Conservation (phyloP, 2,113 vertebrate genomes). For the Neolamprologus sp. region DNA sequence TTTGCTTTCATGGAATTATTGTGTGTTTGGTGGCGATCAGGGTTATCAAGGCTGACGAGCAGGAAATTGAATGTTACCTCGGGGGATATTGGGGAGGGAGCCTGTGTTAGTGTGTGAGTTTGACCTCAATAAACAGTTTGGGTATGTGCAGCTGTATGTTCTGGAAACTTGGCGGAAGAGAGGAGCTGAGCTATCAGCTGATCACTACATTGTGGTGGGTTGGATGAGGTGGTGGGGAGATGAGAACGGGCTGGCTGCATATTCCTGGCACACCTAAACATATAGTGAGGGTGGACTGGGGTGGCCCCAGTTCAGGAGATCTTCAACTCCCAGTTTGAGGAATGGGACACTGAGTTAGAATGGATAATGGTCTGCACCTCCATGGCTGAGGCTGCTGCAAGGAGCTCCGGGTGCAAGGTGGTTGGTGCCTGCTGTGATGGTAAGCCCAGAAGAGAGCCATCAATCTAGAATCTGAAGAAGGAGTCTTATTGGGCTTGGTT, state of each 20-base stretch:
- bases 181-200: neutral
- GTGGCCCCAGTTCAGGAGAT: neutral
- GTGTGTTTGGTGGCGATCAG: neutral
- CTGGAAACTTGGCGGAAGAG: neutral
- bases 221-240: neutral
- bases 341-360: neutral
- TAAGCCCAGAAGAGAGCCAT: neutral
- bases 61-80: neutral
- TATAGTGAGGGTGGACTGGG: neutral
- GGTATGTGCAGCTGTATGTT: neutral
- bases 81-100: neutral
- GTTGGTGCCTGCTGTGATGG: neutral
- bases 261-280: neutral
- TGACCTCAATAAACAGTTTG: neutral
- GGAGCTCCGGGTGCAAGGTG: neutral
- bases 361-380: neutral
- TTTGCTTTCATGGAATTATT: neutral
- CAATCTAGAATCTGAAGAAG: neutral
- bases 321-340: neutral
- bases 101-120: neutral
- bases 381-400: fast-evolving
- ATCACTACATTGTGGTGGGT: neutral
- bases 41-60: neutral
- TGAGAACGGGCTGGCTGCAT: neutral
- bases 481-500: neutral